Evolutionary conservation across 1,140 invertebrate genomes (phyloP), one percentile per base, ranked within the genome.

Genomic region (Metaphire vulgaris): DNA sequence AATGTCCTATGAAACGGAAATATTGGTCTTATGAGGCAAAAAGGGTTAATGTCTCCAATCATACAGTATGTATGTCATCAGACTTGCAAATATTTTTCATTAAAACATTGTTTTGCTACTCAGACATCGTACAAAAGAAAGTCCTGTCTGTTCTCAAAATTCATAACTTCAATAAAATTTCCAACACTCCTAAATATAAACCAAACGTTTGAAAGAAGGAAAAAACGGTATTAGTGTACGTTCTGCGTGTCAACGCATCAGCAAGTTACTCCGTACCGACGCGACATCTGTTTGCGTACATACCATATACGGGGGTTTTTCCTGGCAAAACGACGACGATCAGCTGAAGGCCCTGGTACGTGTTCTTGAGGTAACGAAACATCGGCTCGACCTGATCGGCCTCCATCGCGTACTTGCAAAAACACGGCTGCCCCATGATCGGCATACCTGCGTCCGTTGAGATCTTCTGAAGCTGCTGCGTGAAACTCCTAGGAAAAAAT

Each of bases 371-470:
- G 87, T 99, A 99, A 81, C 97, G 91, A 86, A 99, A 99, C 97
- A 99, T 99, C 2, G 98, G 98, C 86, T 99, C 97, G 12, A 73
- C 72, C 34, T 99, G 85, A 77, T 99, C 97, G 0, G 97, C 96
- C 6, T 97, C 97, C 1, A 95, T 98, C 1, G 97, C 97, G 86
- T 99, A 99, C 89, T 99, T 99, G 86, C 96, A 99, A 87, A 99
- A 99, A 84, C 96, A 98, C 1, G 97, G 97, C 82, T 90, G 89
- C 0, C 96, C 96, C 79, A 98, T 92, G 33, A 99, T 99, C 0
- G 97, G 97, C 97, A 99, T 99, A 33, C 97, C 97, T 56, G 97
- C 97, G 87, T 99, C 97, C 83, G 97, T 98, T 73, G 95, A 97
- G 81, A 99, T 99, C 85, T 97, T 96, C 87, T 99, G 97, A 65